Evolutionary conservation across 2,888 invertebrate species (phyloP).

Genomic region (Rutpela maculata): DNA sequence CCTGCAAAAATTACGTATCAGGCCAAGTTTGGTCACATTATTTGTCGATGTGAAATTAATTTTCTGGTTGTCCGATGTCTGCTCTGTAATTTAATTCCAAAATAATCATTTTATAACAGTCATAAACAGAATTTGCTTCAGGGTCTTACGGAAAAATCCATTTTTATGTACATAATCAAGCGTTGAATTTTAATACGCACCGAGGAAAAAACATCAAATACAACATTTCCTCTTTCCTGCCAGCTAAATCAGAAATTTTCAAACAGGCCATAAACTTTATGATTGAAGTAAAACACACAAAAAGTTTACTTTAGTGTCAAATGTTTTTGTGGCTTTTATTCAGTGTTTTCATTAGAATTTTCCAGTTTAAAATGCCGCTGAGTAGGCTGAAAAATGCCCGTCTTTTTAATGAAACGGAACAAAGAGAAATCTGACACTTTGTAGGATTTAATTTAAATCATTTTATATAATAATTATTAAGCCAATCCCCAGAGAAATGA

Average conservation of each 20-base stretch:
- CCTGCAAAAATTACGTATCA: no score
- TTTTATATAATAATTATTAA: no score
- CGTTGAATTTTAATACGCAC: neutral
- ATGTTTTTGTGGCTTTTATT: neutral
- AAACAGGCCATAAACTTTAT: neutral
- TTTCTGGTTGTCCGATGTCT: neutral
- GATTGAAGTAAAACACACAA: neutral
- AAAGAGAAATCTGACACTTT: no score
- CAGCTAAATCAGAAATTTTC: slow-evolving; percentile 7
- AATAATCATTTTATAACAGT: neutral
- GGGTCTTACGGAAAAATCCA: neutral
- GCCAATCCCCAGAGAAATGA: no score
- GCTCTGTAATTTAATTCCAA: neutral
- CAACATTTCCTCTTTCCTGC: neutral
- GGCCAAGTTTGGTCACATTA: no score
- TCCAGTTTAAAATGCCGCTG: neutral
- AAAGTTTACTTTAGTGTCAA: neutral
- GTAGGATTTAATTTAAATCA: no score
- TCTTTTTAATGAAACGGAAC: no score
- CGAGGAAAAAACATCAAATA: neutral
- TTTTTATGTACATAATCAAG: neutral
- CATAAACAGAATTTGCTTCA: neutral
- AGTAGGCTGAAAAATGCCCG: neutral
- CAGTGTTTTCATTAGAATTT: neutral
- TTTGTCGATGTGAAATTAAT: no score